phyloP scores from a whole-genome alignment of 2,797 vertebrate species.

The Clarias pachynema region DNA sequence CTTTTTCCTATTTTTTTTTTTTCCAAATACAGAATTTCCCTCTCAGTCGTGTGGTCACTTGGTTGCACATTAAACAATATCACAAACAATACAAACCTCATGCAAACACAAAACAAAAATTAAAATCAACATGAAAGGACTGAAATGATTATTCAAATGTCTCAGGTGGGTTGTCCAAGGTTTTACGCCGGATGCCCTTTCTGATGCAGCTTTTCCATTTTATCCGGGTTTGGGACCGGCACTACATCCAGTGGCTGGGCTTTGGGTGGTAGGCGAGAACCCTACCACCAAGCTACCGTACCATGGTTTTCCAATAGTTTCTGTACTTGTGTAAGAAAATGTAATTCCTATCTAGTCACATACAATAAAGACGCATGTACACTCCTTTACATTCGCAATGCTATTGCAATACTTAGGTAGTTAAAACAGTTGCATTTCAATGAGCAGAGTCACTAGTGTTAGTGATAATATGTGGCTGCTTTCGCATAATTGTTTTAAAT shows the following conservation, averaged over 20 bases:
- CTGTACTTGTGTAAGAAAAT: not conserved
- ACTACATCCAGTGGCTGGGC: too few species aligned
- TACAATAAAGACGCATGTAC: not conserved
- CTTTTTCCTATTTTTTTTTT: slow-evolving; percentile 49
- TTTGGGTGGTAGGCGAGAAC: too few species aligned
- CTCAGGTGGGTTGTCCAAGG: not conserved
- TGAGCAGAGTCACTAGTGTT: slow-evolving; percentile 1
- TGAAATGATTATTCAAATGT: not conserved
- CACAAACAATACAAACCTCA: not conserved
- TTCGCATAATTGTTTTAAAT: slow-evolving; percentile 24
- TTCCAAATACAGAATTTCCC: slow-evolving; percentile 43
- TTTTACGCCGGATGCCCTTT: too few species aligned
- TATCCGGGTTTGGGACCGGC: too few species aligned
- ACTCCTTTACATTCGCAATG: not conserved
- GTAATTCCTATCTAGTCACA: not conserved
- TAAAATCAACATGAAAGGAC: not conserved
- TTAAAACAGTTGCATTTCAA: not conserved
- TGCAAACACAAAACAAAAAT: not conserved
- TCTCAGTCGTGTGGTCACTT: slow-evolving; percentile 1
- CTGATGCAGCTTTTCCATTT: too few species aligned
- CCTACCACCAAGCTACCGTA: too few species aligned
- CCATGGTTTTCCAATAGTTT: not conserved
- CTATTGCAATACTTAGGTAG: not conserved
- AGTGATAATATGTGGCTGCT: not conserved
- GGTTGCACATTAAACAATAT: not conserved